Conservation (phyloP, 2,888 invertebrate species). For the Gisinianus flammeolus region DNA sequence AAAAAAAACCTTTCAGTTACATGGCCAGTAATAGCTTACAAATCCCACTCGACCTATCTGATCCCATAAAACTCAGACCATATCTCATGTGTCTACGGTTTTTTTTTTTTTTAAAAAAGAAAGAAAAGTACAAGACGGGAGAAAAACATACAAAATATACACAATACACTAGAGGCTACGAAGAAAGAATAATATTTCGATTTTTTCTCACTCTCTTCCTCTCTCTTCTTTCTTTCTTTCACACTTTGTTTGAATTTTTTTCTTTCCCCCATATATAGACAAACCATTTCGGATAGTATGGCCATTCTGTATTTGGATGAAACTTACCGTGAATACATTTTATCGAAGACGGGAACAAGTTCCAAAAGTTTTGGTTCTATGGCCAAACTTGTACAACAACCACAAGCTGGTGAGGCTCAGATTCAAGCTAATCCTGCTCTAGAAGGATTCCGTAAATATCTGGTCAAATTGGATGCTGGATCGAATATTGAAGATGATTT, state of each 20-base stretch:
- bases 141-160: not conserved
- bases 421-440: slow-evolving; percentile 26
- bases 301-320: slow-evolving; percentile 35
- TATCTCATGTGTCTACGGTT: slow-evolving; percentile 38
- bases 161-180: not conserved
- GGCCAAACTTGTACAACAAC: slow-evolving; percentile 8
- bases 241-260: not conserved
- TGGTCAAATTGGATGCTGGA: slow-evolving; percentile 2
- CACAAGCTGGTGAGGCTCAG: slow-evolving; percentile 15
- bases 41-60: slow-evolving; percentile 43
- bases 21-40: slow-evolving; percentile 11
- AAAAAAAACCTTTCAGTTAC: not conserved
- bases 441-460: slow-evolving; percentile 35
- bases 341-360: slow-evolving; percentile 5
- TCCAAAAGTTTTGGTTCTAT: slow-evolving; percentile 5
- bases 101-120: not conserved
- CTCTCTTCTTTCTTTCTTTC: not conserved
- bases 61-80: slow-evolving; percentile 42
- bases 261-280: too few species aligned
- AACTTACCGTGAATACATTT: slow-evolving; percentile 20
- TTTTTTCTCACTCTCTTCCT: not conserved
- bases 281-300: slow-evolving; percentile 17
- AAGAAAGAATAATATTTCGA: slow-evolving; percentile 2
- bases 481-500: slow-evolving; percentile 6
- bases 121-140: not conserved